Percentiles rank a stretch among this genome's conserved stretches.
These are phyloP conservation scores for Strix aluco DNA, from an alignment of 2,113 vertebrate genomes.

Conservation along the genomic window DNA sequence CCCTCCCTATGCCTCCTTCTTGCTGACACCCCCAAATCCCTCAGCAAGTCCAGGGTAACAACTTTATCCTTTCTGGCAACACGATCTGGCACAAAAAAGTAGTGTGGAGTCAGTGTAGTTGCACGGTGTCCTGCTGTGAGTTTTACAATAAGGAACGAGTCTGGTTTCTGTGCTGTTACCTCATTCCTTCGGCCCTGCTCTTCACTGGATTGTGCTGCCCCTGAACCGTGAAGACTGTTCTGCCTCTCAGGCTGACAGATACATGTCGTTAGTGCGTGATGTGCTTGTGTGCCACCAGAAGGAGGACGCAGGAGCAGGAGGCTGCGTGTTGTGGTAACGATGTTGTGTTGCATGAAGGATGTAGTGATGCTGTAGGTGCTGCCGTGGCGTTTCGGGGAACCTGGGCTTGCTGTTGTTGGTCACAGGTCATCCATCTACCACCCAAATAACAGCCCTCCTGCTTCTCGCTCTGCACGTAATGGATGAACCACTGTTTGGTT, in stretches of 20 bases:
- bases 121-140: not conserved
- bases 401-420: not conserved
- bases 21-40: not conserved
- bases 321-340: not conserved
- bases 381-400: rapidly evolving
- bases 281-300: not conserved
- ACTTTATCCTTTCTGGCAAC: not conserved
- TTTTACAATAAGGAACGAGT: not conserved
- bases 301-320: not conserved
- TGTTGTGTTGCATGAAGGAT: rapidly evolving
- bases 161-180: not conserved
- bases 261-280: rapidly evolving
- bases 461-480: not conserved
- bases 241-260: not conserved
- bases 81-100: not conserved
- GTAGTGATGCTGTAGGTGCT: not conserved
- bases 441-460: not conserved
- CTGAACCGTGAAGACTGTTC: not conserved
- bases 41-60: not conserved
- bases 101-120: not conserved
- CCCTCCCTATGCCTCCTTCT: not conserved
- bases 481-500: not conserved
- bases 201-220: rapidly evolving
- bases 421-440: not conserved
- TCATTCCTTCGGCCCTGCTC: not conserved